Percentiles rank a stretch among this genome's conserved stretches.
These are phyloP conservation scores for Bombyx mori DNA, from an alignment of 1,140 invertebrate genomes.

Conservation along the genomic window ASM3026992v2 NC_085111.1:9992501-9993000, in stretches of 20 bases:
- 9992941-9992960: constrained; percentile 15
- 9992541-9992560: constrained; percentile 74
- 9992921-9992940: no score
- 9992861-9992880: no score
- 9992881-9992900: no score
- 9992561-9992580: constrained; percentile 1
- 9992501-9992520: constrained; percentile 86
- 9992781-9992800: not conserved
- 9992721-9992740: no score
- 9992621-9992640: not conserved
- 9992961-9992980: constrained; percentile 10
- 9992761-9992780: no score
- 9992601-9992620: constrained; percentile 21
- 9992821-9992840: no score
- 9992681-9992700: no score
- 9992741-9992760: no score
- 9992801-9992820: no score
- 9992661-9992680: constrained; percentile 1
- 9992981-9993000: constrained; percentile 11
- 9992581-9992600: constrained; percentile 5
- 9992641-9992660: not conserved
- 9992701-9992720: no score
- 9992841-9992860: no score
- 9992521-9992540: constrained; percentile 84
- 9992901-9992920: no score